Conservation (phyloP, 2,113 vertebrate species). For the Nesogale talazaci region DNA sequence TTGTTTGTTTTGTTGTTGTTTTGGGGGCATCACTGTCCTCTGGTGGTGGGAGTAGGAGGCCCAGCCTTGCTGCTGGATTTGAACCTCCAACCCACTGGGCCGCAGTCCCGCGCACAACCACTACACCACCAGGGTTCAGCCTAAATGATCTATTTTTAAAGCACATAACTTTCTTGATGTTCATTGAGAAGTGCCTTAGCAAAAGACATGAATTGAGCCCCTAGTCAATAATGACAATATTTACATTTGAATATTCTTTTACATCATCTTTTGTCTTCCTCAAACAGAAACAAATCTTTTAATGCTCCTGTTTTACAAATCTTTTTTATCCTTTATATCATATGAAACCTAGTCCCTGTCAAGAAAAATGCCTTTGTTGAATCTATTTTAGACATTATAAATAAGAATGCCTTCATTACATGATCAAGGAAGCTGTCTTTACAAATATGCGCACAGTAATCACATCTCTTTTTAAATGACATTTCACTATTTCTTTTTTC, state of each 20-base stretch:
- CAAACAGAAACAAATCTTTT: neutral
- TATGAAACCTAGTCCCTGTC: neutral
- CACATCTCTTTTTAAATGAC: neutral
- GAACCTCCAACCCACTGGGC: no score
- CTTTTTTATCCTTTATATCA: neutral
- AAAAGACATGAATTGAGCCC: neutral
- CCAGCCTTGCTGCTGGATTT: no score
- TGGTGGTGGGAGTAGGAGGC: no score
- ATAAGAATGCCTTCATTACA: neutral
- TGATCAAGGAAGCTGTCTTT: neutral
- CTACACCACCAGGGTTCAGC: no score
- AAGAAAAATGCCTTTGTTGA: neutral
- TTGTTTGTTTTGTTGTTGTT: no score
- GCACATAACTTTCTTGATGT: neutral
- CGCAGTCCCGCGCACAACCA: no score
- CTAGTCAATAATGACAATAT: constrained; percentile 63
- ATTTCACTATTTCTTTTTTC: neutral
- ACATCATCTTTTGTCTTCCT: neutral
- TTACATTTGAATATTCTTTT: constrained; percentile 42
- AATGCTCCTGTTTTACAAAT: neutral
- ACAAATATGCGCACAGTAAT: neutral
- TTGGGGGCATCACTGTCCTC: no score
- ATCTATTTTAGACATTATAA: neutral
- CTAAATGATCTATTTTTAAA: constrained; percentile 21
- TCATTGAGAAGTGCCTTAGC: constrained; percentile 22